Evolutionary conservation across 2,113 vertebrate genomes (phyloP).

Genomic region (Orthochromis malagaraziensis): DNA sequence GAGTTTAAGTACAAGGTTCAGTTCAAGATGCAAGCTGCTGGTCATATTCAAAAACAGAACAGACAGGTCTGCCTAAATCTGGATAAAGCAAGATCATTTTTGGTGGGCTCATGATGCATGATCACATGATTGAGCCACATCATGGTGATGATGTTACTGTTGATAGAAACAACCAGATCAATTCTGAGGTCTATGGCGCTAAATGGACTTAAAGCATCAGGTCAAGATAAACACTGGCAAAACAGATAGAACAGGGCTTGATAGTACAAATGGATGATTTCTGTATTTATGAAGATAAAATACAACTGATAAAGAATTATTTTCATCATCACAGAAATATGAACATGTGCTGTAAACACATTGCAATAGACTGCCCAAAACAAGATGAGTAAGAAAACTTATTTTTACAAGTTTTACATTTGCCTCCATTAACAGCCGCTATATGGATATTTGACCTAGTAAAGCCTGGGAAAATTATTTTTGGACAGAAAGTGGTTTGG

Average conservation of each 20-base stretch:
- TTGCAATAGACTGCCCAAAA: neutral
- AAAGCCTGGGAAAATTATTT: neutral
- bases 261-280: neutral
- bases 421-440: neutral
- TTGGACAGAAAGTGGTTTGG: neutral
- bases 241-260: neutral
- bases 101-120: neutral
- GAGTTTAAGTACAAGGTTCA: neutral
- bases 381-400: neutral
- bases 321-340: neutral
- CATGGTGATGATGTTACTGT: neutral
- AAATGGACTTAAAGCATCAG: neutral
- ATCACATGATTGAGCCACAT: neutral
- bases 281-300: neutral
- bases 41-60: neutral
- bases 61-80: neutral
- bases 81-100: neutral
- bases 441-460: neutral
- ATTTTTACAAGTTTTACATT: neutral
- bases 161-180: neutral
- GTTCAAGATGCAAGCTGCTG: neutral
- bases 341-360: neutral
- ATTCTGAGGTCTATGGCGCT: neutral
- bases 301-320: neutral
- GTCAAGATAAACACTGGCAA: neutral